Percentiles rank a stretch among this genome's conserved stretches.
These are phyloP conservation scores for Platycercus adscitus DNA, from an alignment of 2,113 vertebrate genomes.

Conservation along the genomic window DNA sequence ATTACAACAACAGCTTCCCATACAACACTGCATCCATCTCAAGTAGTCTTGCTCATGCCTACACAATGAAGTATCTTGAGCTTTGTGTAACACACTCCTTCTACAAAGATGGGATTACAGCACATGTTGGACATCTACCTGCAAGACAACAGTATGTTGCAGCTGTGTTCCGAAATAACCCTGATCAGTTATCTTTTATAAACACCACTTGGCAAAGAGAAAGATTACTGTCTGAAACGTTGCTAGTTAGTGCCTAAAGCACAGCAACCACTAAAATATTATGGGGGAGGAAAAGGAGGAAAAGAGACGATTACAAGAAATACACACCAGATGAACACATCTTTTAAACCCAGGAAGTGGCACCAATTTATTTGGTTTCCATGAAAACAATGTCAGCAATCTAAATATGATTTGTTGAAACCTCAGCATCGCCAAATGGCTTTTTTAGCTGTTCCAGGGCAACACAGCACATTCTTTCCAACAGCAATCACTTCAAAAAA, in stretches of 20 bases:
- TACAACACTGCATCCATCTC: not conserved
- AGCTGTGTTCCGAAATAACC: not conserved
- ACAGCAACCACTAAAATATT: slow-evolving; percentile 16
- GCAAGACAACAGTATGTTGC: not conserved
- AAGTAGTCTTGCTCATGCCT: not conserved
- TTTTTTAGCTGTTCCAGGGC: not conserved
- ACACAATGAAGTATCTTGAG: not conserved
- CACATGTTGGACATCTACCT: not conserved
- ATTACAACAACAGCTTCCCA: not conserved
- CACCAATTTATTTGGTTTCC: slow-evolving; percentile 60
- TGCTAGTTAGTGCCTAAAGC: not conserved
- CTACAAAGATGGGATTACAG: not conserved
- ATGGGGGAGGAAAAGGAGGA: not conserved
- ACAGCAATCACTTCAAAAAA: not conserved
- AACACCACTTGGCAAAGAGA: not conserved
- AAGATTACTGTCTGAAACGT: not conserved
- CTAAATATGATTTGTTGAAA: slow-evolving; percentile 38
- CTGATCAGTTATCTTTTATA: not conserved
- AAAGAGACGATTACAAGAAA: not conserved
- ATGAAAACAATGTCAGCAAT: slow-evolving; percentile 50
- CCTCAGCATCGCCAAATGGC: not conserved
- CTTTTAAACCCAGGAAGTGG: slow-evolving; percentile 47
- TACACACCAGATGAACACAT: slow-evolving; percentile 2
- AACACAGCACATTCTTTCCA: not conserved
- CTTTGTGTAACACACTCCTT: not conserved